Conservation (phyloP, 2,888 invertebrate genomes). For the Macrostomum cliftonense region DNA sequence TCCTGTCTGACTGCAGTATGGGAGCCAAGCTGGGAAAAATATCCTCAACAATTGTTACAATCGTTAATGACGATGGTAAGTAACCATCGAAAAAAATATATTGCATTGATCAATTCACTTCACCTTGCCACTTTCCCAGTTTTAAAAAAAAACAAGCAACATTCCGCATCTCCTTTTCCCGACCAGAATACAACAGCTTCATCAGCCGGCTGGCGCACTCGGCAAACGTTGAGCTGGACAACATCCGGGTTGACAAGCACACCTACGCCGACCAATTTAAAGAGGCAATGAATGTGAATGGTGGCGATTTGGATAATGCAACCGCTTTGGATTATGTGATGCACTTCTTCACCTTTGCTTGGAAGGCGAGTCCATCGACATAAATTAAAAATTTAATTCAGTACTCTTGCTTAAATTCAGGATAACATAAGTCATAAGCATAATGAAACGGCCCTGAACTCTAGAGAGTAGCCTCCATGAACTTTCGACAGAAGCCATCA, state of each 20-base stretch:
- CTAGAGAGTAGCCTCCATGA: too few species aligned
- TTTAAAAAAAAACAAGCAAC: too few species aligned
- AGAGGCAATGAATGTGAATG: conserved; percentile 45
- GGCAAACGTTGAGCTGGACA: conserved; percentile 43
- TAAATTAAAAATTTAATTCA: too few species aligned
- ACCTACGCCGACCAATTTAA: conserved; percentile 43
- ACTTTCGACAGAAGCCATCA: too few species aligned
- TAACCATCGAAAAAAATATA: too few species aligned
- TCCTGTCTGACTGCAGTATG: conserved; percentile 36
- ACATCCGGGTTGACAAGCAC: conserved; percentile 41
- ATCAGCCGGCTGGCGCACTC: conserved; percentile 42
- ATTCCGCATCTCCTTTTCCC: too few species aligned
- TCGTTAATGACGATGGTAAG: conserved; percentile 43
- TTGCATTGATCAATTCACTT: too few species aligned
- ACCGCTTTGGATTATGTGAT: conserved; percentile 42
- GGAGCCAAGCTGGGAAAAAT: conserved; percentile 38
- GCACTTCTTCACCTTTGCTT: conserved; percentile 45
- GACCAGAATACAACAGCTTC: conserved; percentile 43
- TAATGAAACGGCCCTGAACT: too few species aligned
- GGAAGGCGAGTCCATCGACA: conserved; percentile 43
- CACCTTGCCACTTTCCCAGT: too few species aligned
- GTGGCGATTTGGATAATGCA: conserved; percentile 44
- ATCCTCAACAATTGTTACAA: conserved; percentile 39
- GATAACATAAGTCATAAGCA: too few species aligned
- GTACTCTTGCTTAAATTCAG: too few species aligned